Conservation (phyloP, 35 echinoderm and acorn worm species). For the Heliocidaris tuberculata region DNA sequence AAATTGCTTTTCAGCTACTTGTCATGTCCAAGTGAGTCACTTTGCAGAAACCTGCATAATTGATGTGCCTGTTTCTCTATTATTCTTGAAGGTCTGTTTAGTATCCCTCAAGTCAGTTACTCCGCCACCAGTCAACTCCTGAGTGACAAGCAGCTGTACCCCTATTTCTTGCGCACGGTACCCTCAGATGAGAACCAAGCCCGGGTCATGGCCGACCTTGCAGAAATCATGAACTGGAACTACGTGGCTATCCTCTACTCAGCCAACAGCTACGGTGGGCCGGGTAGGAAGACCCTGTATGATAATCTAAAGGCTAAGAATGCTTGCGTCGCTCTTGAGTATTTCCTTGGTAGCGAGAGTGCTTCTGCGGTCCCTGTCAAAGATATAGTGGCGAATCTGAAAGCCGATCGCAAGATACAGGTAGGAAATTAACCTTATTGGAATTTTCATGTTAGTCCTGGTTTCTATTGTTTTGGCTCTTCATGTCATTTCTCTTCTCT, state of each 20-base stretch:
- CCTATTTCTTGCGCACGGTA: conserved; percentile 85
- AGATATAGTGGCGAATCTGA: conserved; percentile 46
- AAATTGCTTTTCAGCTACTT: no score
- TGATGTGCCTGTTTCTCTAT: no score
- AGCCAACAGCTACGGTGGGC: conserved; percentile 77
- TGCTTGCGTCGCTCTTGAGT: conserved; percentile 55
- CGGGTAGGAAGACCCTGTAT: conserved; percentile 65
- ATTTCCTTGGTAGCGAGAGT: conserved; percentile 43
- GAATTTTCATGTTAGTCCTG: background rate
- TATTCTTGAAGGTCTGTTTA: conserved; percentile 60
- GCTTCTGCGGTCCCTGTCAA: background rate
- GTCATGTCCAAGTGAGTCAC: no score
- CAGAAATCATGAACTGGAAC: conserved; percentile 76
- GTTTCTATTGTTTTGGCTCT: background rate
- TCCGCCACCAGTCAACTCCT: conserved; percentile 70
- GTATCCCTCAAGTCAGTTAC: conserved; percentile 95
- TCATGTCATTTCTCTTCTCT: no score
- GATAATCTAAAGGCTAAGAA: conserved; percentile 56
- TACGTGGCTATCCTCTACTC: conserved; percentile 80
- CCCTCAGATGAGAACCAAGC: conserved; percentile 85
- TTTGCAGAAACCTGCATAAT: no score
- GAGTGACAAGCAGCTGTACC: conserved; percentile 78
- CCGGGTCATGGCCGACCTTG: conserved; percentile 70
- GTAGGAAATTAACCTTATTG: background rate
- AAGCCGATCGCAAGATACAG: conserved; percentile 60